Percentiles rank a stretch among this genome's conserved stretches.
phyloP scores from a whole-genome alignment of 2,888 invertebrate species.

The Chalcis sispes region DNA sequence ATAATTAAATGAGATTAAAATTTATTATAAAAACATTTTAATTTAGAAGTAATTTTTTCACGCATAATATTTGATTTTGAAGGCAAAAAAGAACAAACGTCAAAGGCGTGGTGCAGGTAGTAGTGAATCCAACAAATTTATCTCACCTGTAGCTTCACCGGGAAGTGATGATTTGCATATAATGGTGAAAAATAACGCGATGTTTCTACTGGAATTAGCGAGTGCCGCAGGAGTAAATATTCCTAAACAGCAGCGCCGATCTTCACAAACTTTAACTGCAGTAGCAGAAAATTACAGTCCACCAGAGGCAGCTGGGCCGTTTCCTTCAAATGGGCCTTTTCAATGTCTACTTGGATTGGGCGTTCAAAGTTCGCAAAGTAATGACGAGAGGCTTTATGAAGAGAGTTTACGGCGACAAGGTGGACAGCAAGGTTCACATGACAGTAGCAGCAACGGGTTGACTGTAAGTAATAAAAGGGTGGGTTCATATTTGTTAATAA shows the following conservation, averaged over 20 bases:
- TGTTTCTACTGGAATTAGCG: constrained; percentile 93
- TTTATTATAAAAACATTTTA: background rate
- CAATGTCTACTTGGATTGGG: constrained; percentile 80
- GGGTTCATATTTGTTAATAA: constrained; percentile 52
- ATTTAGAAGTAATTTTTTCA: background rate
- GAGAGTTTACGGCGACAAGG: constrained; percentile 77
- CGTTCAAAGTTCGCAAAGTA: constrained; percentile 67
- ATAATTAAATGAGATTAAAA: too few species aligned
- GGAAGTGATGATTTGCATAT: constrained; percentile 79
- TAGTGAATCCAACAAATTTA: constrained; percentile 60
- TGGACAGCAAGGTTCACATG: constrained; percentile 72
- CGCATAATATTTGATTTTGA: background rate
- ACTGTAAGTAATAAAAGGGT: constrained; percentile 74
- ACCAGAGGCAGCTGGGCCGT: constrained; percentile 78
- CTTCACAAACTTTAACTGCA: constrained; percentile 77
- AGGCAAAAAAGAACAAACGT: constrained; percentile 62
- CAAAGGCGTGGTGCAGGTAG: constrained; percentile 39
- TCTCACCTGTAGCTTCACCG: constrained; percentile 72
- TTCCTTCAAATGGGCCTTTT: constrained; percentile 79
- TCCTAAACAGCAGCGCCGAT: constrained; percentile 73
- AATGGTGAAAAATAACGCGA: constrained; percentile 94
- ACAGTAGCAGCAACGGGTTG: constrained; percentile 63
- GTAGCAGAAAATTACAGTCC: constrained; percentile 79
- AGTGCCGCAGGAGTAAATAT: constrained; percentile 81
- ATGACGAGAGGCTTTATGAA: constrained; percentile 75